Conservation (phyloP, 2,888 invertebrate species). For the Hyalella azteca region DNA sequence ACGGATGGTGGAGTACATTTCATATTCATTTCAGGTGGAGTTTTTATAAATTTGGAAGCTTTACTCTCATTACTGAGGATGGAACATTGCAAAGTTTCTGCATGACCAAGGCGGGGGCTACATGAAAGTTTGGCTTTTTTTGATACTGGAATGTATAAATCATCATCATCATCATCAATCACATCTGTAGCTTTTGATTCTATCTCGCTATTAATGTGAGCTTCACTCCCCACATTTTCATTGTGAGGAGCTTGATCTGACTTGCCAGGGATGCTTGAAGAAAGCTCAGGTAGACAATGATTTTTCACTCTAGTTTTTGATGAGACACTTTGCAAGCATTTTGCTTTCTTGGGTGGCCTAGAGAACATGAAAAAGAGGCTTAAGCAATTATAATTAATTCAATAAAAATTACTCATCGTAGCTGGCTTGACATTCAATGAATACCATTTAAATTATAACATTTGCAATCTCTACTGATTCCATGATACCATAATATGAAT, state of each 20-base stretch:
- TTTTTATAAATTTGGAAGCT: neutral
- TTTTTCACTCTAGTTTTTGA: neutral
- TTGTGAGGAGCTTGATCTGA: neutral
- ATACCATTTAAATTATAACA: neutral
- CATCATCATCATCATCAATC: slow-evolving; percentile 2
- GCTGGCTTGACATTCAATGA: neutral
- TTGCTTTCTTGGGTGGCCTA: neutral
- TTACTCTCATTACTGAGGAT: neutral
- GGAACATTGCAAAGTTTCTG: neutral
- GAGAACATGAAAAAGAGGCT: neutral
- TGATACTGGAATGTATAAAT: neutral
- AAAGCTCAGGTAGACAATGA: neutral
- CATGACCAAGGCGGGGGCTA: neutral
- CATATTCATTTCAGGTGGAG: neutral
- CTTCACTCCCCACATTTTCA: neutral
- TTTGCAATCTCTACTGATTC: neutral
- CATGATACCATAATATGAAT: neutral
- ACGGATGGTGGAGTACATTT: too few species aligned
- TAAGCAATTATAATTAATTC: neutral
- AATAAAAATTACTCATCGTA: neutral
- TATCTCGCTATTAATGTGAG: neutral
- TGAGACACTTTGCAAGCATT: neutral
- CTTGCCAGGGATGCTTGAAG: neutral
- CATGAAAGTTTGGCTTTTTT: neutral
- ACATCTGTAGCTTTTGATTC: neutral